Percentiles rank a stretch among this genome's conserved stretches.
Evolutionary conservation across 1,140 invertebrate species (phyloP).

Genomic region (Penaeus vannamei): DNA sequence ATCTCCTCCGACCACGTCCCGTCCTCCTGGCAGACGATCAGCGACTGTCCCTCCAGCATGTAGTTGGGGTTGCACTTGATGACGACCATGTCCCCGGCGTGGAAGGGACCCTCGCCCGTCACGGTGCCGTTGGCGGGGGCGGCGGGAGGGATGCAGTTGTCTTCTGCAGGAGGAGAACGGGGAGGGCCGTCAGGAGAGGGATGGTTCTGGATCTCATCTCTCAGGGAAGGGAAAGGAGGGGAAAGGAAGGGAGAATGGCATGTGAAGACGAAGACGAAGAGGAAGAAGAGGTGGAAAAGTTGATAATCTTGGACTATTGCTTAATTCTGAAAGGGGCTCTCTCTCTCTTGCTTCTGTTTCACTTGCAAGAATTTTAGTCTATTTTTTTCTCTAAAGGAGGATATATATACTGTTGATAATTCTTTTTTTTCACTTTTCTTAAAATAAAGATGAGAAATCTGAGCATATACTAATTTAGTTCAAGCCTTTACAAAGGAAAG

Average conservation of each 20-base stretch:
- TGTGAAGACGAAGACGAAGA: not conserved
- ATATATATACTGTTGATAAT: too few relatives aligned
- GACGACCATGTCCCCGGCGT: slow-evolving; percentile 86
- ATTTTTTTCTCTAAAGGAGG: too few relatives aligned
- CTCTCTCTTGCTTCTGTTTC: too few relatives aligned
- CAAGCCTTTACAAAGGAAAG: too few relatives aligned
- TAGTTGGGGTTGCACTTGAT: slow-evolving; percentile 89
- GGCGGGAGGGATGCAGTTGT: slow-evolving; percentile 81
- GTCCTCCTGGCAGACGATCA: slow-evolving; percentile 89
- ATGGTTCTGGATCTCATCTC: not conserved
- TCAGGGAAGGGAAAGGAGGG: not conserved
- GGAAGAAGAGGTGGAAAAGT: too few relatives aligned
- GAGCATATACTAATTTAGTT: too few relatives aligned
- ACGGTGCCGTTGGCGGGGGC: slow-evolving; percentile 84
- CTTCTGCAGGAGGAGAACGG: slow-evolving; percentile 76
- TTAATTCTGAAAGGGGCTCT: too few relatives aligned
- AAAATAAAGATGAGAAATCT: too few relatives aligned
- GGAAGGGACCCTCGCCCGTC: slow-evolving; percentile 79
- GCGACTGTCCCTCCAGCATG: slow-evolving; percentile 88
- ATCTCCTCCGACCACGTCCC: slow-evolving; percentile 87
- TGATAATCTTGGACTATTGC: too few relatives aligned
- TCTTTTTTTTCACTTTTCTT: too few relatives aligned
- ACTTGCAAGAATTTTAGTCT: too few relatives aligned
- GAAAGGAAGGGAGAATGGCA: not conserved
- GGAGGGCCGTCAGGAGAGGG: not conserved